Evolutionary conservation across 2,113 vertebrate species (phyloP), one percentile per base, ranked within the genome.

Genomic region (Apteryx owenii): DNA sequence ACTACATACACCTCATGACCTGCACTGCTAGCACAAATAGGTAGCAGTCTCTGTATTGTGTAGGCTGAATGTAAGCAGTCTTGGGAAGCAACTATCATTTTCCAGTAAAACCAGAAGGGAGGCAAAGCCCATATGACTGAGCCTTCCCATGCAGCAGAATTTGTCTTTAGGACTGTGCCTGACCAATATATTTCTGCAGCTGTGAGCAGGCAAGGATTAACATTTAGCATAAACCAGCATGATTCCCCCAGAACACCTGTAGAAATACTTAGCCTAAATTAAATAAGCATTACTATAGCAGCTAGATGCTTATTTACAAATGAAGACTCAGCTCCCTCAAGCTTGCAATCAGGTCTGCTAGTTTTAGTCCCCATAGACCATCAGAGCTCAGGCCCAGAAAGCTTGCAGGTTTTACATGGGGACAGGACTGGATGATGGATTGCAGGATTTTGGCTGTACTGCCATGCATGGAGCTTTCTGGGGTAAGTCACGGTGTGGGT

Each of bases 211-310:
- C 77, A 28, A 69, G 76, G 79, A 91, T 78, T 83, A 78, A 51
- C 8, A 7, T 8, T 29, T 13, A 79, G 48, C 79, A 65, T 64
- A 95, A 88, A 94, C 76, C 80, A 96, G 82, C 51, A 50, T 17
- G 48, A 72, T 81, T 84, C 56, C 68, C 38, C 51, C 76, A 60
- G 69, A 94, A 84, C 96, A 88, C 89, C 96, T 96, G 96, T 44
- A 84, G 94, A 88, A 97, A 93, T 88, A 92, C 91, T 95, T 79
- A 71, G 31, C 25, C 38, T 19, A 84, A 94, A 94, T 96, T 94
- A 96, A 97, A 90, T 91, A 86, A 96, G 89, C 89, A 96, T 96
- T 81, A n/a, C 94, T 92, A 91, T 93, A 90, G 95, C 82, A 95
- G 93, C 91, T 91, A 89, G 88, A 79, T 95, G 94, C 89, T 94